A percentile compares a stretch with the other conserved stretches of the same genome.
Evolutionary conservation across 2,113 vertebrate genomes (phyloP).

Genomic region (Canis aureus): DNA sequence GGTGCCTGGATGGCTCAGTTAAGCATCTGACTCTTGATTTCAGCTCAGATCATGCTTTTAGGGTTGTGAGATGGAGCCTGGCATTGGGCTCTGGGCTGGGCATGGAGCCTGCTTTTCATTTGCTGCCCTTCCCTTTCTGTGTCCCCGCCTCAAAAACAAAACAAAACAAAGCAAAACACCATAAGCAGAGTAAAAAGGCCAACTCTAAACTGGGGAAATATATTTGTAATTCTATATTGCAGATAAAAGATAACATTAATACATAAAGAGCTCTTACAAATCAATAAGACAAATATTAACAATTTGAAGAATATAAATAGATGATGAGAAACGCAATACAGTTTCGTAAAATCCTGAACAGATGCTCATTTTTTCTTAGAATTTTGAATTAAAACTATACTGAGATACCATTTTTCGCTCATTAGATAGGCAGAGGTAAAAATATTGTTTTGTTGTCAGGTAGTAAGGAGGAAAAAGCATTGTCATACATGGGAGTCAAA

Average conservation of each 20-base stretch:
- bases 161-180: background rate
- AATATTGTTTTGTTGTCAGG: no score
- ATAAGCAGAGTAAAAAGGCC: background rate
- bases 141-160: background rate
- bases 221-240: background rate
- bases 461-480: background rate
- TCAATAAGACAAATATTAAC: background rate
- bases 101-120: background rate
- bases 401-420: no score
- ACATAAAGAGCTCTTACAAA: background rate
- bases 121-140: background rate
- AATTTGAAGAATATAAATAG: no score
- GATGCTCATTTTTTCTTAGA: no score
- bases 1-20: background rate
- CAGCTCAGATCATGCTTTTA: background rate
- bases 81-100: background rate
- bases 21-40: background rate
- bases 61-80: background rate
- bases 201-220: background rate
- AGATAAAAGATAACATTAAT: background rate
- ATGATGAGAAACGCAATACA: no score
- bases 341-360: no score
- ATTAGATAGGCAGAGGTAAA: no score
- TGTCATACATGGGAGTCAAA: background rate
- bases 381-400: no score